Evolutionary conservation across 2,888 invertebrate genomes (phyloP).

Genomic region (Lasioglossum morio): DNA sequence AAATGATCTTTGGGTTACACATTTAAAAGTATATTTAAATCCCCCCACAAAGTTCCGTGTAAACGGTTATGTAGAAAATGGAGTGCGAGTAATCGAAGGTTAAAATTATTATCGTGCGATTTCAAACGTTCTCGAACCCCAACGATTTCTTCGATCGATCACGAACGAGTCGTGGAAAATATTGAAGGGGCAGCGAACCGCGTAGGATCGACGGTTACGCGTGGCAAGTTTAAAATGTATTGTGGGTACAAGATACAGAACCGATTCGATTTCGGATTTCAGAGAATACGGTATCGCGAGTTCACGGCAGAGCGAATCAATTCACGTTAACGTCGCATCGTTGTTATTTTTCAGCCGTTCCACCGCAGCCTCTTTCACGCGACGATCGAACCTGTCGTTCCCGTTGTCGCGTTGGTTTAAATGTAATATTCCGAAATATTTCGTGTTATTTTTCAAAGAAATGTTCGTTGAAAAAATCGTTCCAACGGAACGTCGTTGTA

Average conservation of each 20-base stretch:
- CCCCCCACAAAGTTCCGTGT: too few species aligned
- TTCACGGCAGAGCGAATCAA: conserved; percentile 4
- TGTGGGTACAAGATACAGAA: not conserved
- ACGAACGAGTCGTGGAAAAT: not conserved
- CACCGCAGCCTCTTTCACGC: not conserved
- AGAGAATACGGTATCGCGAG: not conserved
- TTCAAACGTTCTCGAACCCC: too few species aligned
- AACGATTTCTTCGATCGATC: not conserved
- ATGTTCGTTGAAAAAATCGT: not conserved
- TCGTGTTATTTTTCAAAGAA: not conserved
- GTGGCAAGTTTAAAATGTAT: not conserved
- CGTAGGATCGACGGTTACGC: not conserved
- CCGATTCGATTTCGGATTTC: not conserved
- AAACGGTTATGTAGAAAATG: too few species aligned
- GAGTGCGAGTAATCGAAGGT: too few species aligned
- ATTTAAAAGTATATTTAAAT: too few species aligned
- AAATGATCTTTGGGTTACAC: too few species aligned
- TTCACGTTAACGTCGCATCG: not conserved
- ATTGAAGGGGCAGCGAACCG: not conserved
- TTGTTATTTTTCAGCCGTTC: not conserved
- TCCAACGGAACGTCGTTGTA: not conserved
- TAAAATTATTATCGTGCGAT: too few species aligned
- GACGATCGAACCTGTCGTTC: not conserved
- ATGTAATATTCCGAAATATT: not conserved
- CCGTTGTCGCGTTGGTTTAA: not conserved